Percentiles rank a stretch among this genome's conserved stretches.
Conservation (phyloP, 2,113 vertebrate species). For the Echinops telfairi region DNA sequence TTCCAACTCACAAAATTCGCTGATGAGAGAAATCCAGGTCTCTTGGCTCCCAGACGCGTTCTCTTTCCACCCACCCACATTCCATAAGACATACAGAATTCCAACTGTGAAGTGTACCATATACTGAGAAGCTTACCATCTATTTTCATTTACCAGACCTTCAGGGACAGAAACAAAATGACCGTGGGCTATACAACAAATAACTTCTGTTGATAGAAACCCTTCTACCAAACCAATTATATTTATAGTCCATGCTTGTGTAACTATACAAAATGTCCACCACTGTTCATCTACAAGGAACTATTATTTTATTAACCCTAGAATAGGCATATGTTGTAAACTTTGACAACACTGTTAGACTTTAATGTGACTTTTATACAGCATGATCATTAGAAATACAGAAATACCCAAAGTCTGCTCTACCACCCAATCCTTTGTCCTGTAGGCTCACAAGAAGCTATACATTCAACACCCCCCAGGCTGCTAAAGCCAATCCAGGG, state of each 20-base stretch:
- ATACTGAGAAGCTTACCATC: background rate
- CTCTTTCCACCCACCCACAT: background rate
- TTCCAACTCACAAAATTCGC: background rate
- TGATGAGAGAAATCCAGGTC: background rate
- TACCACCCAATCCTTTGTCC: background rate
- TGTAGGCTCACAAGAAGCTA: background rate
- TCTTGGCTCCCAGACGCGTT: background rate
- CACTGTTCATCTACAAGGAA: background rate
- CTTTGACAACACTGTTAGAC: background rate
- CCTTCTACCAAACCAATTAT: background rate
- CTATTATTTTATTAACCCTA: background rate
- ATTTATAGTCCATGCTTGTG: conserved; percentile 12
- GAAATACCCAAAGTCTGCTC: background rate
- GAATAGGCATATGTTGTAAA: background rate
- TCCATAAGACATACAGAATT: background rate
- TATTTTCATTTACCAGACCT: background rate
- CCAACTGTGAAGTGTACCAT: background rate
- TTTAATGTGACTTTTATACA: conserved; percentile 15
- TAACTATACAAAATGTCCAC: background rate
- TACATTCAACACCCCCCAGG: background rate
- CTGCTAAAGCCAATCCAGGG: background rate
- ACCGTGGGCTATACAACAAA: background rate
- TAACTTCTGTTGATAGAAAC: conserved; percentile 13
- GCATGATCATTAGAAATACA: background rate
- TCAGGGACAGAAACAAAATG: background rate